Evolutionary conservation across 2,888 invertebrate species (phyloP).

Genomic region (Agapostemon virescens): DNA sequence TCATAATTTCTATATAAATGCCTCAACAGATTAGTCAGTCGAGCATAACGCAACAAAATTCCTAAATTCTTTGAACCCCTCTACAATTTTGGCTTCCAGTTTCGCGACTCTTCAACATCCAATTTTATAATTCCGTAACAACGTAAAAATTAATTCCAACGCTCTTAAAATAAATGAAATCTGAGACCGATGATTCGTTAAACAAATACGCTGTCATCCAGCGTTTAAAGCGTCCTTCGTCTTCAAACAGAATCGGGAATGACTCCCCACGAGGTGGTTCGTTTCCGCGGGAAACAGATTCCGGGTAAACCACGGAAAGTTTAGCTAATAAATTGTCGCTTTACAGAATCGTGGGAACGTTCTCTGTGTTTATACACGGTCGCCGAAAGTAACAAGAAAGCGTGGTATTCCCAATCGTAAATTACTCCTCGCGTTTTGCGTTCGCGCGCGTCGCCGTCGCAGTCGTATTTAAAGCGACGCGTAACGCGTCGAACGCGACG

Average conservation of each 20-base stretch:
- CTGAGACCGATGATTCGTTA: too few relatives aligned
- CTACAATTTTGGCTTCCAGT: too few relatives aligned
- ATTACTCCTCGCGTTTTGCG: neutral
- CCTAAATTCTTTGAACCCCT: too few relatives aligned
- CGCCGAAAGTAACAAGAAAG: neutral
- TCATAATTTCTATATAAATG: too few relatives aligned
- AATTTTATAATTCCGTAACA: too few relatives aligned
- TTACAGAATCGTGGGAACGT: neutral
- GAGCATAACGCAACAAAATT: too few relatives aligned
- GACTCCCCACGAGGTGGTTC: neutral
- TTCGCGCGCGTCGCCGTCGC: neutral
- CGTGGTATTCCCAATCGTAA: neutral
- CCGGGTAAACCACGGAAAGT: neutral
- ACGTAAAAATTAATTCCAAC: too few relatives aligned
- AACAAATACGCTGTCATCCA: too few relatives aligned
- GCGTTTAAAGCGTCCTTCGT: neutral
- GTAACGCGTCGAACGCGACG: neutral
- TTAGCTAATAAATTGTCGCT: neutral
- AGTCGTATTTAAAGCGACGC: neutral
- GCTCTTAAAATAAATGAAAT: too few relatives aligned
- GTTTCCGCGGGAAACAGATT: neutral
- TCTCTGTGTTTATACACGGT: neutral
- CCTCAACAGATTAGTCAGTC: too few relatives aligned
- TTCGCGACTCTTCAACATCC: too few relatives aligned
- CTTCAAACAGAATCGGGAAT: neutral